Evolutionary conservation across 2,113 vertebrate genomes (phyloP), one percentile per base, ranked within the genome.

Genomic region (Meleagris gallopavo): DNA sequence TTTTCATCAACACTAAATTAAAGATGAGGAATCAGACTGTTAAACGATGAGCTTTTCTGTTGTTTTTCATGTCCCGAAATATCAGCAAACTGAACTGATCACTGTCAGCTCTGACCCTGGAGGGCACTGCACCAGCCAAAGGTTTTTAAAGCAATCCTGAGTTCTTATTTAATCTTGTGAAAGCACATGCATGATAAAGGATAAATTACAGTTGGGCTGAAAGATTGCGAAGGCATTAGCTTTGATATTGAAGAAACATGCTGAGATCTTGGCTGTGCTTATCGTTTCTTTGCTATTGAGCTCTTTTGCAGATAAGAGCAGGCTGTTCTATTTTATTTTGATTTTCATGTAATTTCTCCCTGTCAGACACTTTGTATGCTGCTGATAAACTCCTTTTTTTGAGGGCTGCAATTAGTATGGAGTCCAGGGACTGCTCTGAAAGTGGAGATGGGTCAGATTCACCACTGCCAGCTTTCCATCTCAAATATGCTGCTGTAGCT

Each of bases 331-430:
- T 12, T 34, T 79, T 41, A 14, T 64, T 73, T 67, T 8, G n/a
- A 41, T 50, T 62, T 3, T 0, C 4, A 1, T 9, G 30, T 11
- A 24, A 25, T 13, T 77, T 38, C 41, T 16, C 20, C 71, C 57
- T 15, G 20, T 22, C 78, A 8, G 4, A 14, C 25, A 0, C 40
- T 78, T 73, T 13, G 4, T n/a, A 13, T 0, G 4, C 32, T 20
- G 34, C 25, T 3, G 10, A 27, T 34, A 20, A 82, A 32, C 7
- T n/a, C 27, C 10, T 41, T 25, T 30, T 24, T 8, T 25, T 24
- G 8, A 0, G 1, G 9, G 13, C 25, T 58, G 66, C 25, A 15
- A 6, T 54, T 1, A 0, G 27, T 17, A 65, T 0, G 3, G 62
- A 32, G 29, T 6, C n/a, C 32, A 43, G 72, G 13, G 19, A 2